Evolutionary conservation across 2,888 invertebrate genomes (phyloP), one percentile per base, ranked within the genome.

Genomic region (Mellilla xanthometata): DNA sequence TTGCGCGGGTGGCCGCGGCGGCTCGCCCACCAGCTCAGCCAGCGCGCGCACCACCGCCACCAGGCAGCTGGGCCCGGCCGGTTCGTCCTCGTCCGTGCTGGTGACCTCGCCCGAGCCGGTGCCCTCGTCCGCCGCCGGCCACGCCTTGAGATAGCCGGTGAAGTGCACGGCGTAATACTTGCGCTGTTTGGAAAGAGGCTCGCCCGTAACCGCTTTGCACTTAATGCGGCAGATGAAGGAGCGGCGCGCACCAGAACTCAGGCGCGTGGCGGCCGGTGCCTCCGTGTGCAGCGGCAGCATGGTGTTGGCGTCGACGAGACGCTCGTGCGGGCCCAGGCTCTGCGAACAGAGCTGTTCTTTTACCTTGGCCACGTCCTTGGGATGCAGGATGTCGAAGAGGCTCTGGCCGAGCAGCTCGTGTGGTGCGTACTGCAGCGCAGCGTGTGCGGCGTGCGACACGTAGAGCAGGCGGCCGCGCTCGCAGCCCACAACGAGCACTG

Each of bases 161-260:
- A 97, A 98, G 70, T 97, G 97, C 38, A 98, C 95, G 3, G 97
- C 95, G 61, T 93, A 94, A 81, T 96, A 98, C 71, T 95, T 96
- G 76, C 94, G 94, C 72, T 97, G 51, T 91, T 93, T 60, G 90
- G 92, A 8, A 79, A 70, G 96, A 96, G 66, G 96, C 95, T 44
- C 3, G 53, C 65, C 5, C 90, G 76, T 2, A 33, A 2, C 12
- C 33, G 38, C 76, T 31, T 95, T 95, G 64, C 94, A 93, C 78
- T 97, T 97, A 95, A 98, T 97, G 49, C 97, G 93, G 73, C 97
- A 98, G 81, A 97, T 97, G 80, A 98, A 98, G 0, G 97, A 97
- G 24, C 98, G 91, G 2, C 97, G 90, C 0, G 97, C 96, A 2
- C 98, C 98, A 0, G 97, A 95, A 73, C 96, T 95, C 6, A 97